phyloP scores from a whole-genome alignment of 1,140 invertebrate genomes.

The Lineus longissimus region DNA sequence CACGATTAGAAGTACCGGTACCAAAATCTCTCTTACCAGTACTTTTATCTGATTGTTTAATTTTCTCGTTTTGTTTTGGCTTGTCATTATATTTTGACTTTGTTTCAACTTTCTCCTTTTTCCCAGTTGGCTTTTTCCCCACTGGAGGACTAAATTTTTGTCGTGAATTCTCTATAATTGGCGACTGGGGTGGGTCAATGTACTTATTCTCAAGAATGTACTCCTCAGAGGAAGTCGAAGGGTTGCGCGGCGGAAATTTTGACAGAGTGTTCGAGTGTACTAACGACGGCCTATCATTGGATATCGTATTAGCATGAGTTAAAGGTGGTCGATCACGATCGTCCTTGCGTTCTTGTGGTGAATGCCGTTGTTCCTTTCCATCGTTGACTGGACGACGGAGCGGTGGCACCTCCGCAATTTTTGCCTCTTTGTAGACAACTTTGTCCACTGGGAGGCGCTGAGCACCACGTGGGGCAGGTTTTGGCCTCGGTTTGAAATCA shows the following conservation, averaged over 20 bases:
- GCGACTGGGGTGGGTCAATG: background rate
- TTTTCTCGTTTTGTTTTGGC: too few species aligned
- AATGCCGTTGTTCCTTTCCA: background rate
- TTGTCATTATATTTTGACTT: too few species aligned
- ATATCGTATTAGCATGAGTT: background rate
- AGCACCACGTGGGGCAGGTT: background rate
- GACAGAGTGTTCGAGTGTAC: background rate
- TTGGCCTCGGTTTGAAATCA: background rate
- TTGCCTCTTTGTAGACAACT: background rate
- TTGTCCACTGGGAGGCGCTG: background rate
- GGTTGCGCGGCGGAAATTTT: slow-evolving; percentile 4
- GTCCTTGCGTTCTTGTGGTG: background rate
- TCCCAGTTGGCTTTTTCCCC: background rate
- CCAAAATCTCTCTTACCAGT: background rate
- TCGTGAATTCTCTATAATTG: background rate
- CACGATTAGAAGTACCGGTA: background rate
- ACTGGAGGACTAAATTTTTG: background rate
- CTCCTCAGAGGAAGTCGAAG: slow-evolving; percentile 10
- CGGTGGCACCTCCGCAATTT: too few species aligned
- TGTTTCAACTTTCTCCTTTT: slow-evolving; percentile 15
- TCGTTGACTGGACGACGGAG: background rate
- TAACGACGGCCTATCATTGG: background rate
- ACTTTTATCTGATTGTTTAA: too few species aligned
- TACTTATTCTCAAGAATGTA: background rate
- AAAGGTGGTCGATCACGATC: background rate